phyloP scores from a whole-genome alignment of 2,888 invertebrate genomes.

The Onchidella celtica region DNA sequence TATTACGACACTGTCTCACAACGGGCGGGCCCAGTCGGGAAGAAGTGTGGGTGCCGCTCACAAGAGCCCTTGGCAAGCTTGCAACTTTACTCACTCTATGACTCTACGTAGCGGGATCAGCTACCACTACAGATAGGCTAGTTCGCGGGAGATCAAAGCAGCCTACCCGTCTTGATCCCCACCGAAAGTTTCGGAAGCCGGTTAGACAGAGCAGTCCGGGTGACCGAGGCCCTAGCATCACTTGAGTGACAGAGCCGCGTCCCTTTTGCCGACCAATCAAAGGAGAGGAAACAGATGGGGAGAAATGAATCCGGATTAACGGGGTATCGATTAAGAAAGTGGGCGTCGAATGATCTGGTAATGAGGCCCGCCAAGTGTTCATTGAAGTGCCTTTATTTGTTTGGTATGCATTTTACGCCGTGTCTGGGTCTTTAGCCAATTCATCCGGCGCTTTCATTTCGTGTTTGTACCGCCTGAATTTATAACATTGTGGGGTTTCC shows the following conservation, averaged over 20 bases:
- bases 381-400: constrained; percentile 4
- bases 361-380: constrained; percentile 2
- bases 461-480: too few relatives aligned
- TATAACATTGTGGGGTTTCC: too few relatives aligned
- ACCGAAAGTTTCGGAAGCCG: neutral
- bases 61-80: neutral
- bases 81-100: constrained; percentile 19
- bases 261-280: constrained; percentile 22
- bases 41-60: neutral
- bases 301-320: constrained; percentile 11
- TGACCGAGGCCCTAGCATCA: neutral
- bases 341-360: constrained; percentile 6
- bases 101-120: constrained; percentile 1
- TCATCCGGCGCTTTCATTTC: too few relatives aligned
- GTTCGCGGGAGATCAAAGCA: constrained; percentile 14
- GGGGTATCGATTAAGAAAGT: constrained; percentile 30
- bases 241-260: constrained; percentile 14
- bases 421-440: too few relatives aligned
- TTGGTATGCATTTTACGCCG: neutral
- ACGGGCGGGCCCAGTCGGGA: constrained; percentile 21
- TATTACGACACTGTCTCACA: neutral
- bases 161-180: neutral
- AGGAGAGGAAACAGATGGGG: neutral
- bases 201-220: neutral
- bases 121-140: constrained; percentile 13